Conservation (phyloP, 2,113 vertebrate species). For the Amphilophus citrinellus region DNA sequence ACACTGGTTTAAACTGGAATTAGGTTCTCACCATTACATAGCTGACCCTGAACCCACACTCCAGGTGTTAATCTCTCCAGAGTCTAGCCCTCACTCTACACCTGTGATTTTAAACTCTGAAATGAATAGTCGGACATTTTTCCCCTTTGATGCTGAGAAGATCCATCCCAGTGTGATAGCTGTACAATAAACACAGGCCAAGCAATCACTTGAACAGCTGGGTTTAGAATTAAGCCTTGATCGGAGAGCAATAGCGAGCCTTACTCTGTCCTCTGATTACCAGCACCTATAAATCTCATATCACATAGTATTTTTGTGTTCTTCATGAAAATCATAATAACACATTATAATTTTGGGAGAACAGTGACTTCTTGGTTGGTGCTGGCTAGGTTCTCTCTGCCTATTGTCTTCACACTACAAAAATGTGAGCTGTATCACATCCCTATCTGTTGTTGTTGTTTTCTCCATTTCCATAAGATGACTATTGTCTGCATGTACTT, state of each 20-base stretch:
- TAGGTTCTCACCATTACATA: background rate
- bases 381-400: background rate
- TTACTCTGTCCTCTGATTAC: background rate
- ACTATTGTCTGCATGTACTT: no score
- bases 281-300: background rate
- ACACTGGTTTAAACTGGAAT: background rate
- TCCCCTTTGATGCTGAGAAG: background rate
- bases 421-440: background rate
- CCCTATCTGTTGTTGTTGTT: no score
- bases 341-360: background rate
- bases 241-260: background rate
- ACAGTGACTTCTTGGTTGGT: background rate
- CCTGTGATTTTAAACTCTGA: background rate
- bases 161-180: background rate
- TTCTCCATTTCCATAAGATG: no score
- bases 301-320: background rate
- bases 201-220: no score
- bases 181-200: background rate
- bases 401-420: background rate
- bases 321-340: background rate
- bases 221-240: background rate
- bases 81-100: background rate
- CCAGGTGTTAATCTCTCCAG: background rate
- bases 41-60: background rate
- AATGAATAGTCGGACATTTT: background rate